phyloP scores from a whole-genome alignment of 2,797 vertebrate species.

The Hoplostethus atlanticus region DNA sequence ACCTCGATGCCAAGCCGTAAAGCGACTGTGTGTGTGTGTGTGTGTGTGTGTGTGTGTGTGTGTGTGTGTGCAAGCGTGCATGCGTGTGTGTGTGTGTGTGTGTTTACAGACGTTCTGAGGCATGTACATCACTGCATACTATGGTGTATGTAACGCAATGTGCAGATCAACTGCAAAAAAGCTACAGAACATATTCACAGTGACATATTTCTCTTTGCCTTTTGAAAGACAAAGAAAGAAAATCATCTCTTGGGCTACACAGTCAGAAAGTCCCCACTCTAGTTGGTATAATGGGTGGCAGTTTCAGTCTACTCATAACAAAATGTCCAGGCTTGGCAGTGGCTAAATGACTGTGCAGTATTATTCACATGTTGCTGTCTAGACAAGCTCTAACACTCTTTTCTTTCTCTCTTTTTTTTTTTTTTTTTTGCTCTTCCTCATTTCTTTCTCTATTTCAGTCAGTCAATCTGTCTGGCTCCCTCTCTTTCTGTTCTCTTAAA shows the following conservation, averaged over 20 bases:
- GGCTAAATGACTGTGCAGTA: slow-evolving; percentile 57
- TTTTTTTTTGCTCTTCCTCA: slow-evolving; percentile 41
- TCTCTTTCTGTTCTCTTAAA: slow-evolving; percentile 19
- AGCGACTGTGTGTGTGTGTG: not conserved
- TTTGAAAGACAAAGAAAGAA: slow-evolving; percentile 29
- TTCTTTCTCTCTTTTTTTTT: slow-evolving; percentile 55
- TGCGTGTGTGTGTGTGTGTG: slow-evolving; percentile 35
- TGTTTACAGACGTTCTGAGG: slow-evolving; percentile 46
- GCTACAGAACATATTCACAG: slow-evolving; percentile 71
- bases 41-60: not conserved
- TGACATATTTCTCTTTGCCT: slow-evolving; percentile 48
- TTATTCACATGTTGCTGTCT: slow-evolving; percentile 60
- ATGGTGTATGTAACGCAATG: slow-evolving; percentile 36
- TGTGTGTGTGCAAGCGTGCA: not conserved
- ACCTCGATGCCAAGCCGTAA: slow-evolving; percentile 52
- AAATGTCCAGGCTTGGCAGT: slow-evolving; percentile 57
- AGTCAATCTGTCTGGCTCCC: slow-evolving; percentile 37
- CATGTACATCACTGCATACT: slow-evolving; percentile 33
- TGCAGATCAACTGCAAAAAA: slow-evolving; percentile 54
- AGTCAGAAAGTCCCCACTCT: slow-evolving; percentile 47
- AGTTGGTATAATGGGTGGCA: slow-evolving; percentile 35
- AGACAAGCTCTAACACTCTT: slow-evolving; percentile 54
- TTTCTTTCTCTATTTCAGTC: slow-evolving; percentile 59
- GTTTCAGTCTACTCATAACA: slow-evolving; percentile 53
- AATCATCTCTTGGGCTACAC: slow-evolving; percentile 9